Evolutionary conservation across 2,888 invertebrate species (phyloP).

Genomic region (Antheraea assamensis): DNA sequence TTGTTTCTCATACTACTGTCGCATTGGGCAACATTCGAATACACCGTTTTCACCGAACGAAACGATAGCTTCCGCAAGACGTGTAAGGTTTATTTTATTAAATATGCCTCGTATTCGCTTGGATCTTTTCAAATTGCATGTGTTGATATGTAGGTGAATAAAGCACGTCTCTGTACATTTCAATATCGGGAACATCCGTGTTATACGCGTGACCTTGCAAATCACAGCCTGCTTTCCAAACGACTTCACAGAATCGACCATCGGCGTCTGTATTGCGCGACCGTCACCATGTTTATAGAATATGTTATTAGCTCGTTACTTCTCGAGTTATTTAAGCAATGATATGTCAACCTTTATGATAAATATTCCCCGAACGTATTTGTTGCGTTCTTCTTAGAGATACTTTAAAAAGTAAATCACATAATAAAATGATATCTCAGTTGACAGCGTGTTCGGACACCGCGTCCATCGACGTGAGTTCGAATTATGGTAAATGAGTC

Average conservation of each 20-base stretch:
- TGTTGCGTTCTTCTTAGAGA: slow-evolving; percentile 38
- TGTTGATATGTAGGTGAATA: slow-evolving; percentile 81
- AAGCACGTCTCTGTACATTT: slow-evolving; percentile 80
- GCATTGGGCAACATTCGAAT: slow-evolving; percentile 73
- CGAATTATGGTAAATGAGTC: no score
- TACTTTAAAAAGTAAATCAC: slow-evolving; percentile 8
- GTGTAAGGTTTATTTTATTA: slow-evolving; percentile 62
- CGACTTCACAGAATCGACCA: slow-evolving; percentile 77
- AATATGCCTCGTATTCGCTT: slow-evolving; percentile 48
- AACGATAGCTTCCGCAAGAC: slow-evolving; percentile 55
- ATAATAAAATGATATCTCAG: not conserved
- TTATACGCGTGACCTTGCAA: slow-evolving; percentile 83
- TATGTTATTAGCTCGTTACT: slow-evolving; percentile 67
- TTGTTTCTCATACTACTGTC: slow-evolving; percentile 81
- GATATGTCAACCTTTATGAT: slow-evolving; percentile 55
- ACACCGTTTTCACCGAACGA: slow-evolving; percentile 56
- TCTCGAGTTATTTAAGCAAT: slow-evolving; percentile 64
- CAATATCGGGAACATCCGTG: slow-evolving; percentile 83
- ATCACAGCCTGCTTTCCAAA: slow-evolving; percentile 83
- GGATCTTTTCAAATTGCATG: slow-evolving; percentile 75
- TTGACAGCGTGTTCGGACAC: not conserved
- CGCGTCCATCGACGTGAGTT: no score
- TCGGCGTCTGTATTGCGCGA: slow-evolving; percentile 74
- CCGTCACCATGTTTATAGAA: slow-evolving; percentile 67
- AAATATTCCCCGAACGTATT: slow-evolving; percentile 49